These are phyloP conservation scores for Homarus gammarus DNA, from an alignment of 2,888 invertebrate genomes.

Conservation along the genomic window DNA sequence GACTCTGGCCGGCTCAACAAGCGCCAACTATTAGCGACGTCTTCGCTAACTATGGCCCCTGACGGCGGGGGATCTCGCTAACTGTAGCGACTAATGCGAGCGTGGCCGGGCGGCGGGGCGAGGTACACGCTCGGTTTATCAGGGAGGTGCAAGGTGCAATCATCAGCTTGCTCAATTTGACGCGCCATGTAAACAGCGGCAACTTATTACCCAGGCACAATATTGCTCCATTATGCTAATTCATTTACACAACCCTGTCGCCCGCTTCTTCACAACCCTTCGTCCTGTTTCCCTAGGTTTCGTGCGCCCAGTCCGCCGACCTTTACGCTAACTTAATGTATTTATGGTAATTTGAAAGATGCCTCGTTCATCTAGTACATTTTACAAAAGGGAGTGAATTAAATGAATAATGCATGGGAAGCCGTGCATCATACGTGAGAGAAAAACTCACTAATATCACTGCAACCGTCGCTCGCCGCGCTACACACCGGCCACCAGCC, in stretches of 20 bases:
- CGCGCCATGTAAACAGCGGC: slow-evolving; percentile 69
- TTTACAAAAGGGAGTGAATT: slow-evolving; percentile 15
- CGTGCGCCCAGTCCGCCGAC: neutral
- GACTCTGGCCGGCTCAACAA: neutral
- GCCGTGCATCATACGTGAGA: neutral
- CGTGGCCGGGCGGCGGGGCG: neutral
- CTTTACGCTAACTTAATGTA: neutral
- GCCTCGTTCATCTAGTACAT: slow-evolving; percentile 6
- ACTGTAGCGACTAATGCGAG: slow-evolving; percentile 16
- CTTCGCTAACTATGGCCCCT: slow-evolving; percentile 13
- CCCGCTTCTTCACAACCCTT: slow-evolving; percentile 29
- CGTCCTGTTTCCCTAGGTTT: slow-evolving; percentile 47
- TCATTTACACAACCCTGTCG: slow-evolving; percentile 68
- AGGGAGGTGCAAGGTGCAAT: slow-evolving; percentile 66
- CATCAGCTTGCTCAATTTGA: slow-evolving; percentile 72
- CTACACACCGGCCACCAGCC: slow-evolving; percentile 12
- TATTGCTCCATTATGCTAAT: slow-evolving; percentile 75
- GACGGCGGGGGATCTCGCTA: slow-evolving; percentile 4
- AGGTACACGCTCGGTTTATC: neutral
- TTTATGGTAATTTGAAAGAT: neutral
- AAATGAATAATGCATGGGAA: neutral
- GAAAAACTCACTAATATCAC: neutral
- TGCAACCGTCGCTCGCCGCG: neutral
- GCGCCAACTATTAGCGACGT: slow-evolving; percentile 23
- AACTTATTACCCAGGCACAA: slow-evolving; percentile 72